A percentile compares a stretch with the other conserved stretches of the same genome.
Conservation (phyloP, 30 jellyfish, hydroid and myxozoan genomes). For the Nemopilema nomurai region DNA sequence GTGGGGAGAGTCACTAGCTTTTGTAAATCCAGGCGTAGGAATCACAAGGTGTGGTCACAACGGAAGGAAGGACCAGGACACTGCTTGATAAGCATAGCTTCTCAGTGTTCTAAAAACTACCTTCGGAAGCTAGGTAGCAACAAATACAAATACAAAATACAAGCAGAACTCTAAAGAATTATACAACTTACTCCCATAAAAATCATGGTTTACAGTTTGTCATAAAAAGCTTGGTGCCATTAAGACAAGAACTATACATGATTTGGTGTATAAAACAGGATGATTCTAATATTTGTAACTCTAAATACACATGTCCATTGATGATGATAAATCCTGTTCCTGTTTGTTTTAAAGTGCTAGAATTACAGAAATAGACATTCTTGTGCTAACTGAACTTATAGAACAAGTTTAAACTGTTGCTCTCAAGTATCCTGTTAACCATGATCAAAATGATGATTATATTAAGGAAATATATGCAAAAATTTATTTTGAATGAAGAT, state of each 20-base stretch:
- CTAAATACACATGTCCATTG: not conserved
- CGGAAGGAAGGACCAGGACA: constrained; percentile 10
- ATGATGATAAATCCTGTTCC: not conserved
- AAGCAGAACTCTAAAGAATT: not conserved
- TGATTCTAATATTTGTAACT: not conserved
- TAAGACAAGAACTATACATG: not conserved
- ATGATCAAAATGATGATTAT: not conserved
- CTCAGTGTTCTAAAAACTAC: constrained; percentile 13
- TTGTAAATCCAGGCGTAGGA: constrained; percentile 9
- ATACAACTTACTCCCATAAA: not conserved
- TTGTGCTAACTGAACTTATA: not conserved
- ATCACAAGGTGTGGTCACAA: constrained; percentile 6
- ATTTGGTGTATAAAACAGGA: not conserved
- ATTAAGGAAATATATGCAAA: not conserved
- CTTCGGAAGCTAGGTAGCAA: constrained; percentile 12
- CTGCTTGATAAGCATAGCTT: constrained; percentile 9
- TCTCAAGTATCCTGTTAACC: not conserved
- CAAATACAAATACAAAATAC: not conserved
- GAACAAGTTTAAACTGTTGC: not conserved
- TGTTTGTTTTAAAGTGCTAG: not conserved
- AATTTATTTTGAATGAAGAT: not conserved
- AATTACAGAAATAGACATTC: not conserved
- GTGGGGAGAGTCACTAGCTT: constrained; percentile 15
- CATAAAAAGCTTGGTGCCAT: not conserved
- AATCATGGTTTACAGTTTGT: not conserved